Evolutionary conservation across 2,888 invertebrate genomes (phyloP).

Genomic region (Petrolisthes cinctipes): DNA sequence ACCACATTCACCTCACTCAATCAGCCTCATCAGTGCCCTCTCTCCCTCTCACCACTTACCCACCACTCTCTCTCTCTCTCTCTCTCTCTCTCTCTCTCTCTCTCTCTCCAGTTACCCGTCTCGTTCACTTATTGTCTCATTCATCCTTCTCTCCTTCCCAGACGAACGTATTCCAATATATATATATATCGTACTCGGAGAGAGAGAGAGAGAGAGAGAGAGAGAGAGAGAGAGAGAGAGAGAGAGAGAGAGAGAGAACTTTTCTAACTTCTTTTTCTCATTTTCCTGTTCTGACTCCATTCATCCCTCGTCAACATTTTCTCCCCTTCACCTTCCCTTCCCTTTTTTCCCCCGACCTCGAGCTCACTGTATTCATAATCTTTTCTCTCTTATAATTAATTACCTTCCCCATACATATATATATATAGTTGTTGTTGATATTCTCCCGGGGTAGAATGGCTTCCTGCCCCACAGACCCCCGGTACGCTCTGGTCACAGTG

Average conservation of each 20-base stretch:
- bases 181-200: too few species aligned
- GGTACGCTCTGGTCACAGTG: too few species aligned
- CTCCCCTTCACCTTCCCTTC: not conserved
- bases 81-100: not conserved
- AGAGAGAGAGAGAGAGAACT: too few species aligned
- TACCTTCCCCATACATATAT: not conserved
- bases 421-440: not conserved
- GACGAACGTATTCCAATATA: too few species aligned
- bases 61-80: not conserved
- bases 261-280: too few species aligned
- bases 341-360: not conserved
- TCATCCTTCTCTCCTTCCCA: not conserved
- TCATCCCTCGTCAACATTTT: not conserved
- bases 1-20: not conserved
- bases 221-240: too few species aligned
- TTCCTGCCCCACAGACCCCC: too few species aligned
- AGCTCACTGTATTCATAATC: not conserved
- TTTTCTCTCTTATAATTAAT: not conserved
- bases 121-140: not conserved
- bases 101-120: not conserved
- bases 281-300: not conserved
- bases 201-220: too few species aligned
- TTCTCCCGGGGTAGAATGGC: not conserved
- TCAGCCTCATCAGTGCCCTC: not conserved
- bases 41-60: not conserved